These are phyloP conservation scores for Chaetorhynchus papuensis DNA, from an alignment of 2,113 vertebrate genomes.

Conservation along the genomic window DNA sequence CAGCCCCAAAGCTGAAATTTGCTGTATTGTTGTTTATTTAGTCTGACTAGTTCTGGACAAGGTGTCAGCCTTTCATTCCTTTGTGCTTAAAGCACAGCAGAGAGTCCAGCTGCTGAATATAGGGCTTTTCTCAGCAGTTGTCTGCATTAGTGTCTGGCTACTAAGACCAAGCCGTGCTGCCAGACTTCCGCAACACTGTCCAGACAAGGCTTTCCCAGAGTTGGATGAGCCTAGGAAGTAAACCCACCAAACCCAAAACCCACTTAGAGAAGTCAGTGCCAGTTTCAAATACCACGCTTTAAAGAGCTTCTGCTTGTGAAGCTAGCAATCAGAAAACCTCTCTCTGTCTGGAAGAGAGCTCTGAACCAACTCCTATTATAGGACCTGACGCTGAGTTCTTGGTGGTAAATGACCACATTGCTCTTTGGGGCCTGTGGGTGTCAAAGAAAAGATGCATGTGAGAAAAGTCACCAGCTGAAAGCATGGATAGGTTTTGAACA, in stretches of 20 bases:
- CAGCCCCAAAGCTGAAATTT: not conserved
- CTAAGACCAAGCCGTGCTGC: not conserved
- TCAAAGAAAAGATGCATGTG: slow-evolving; percentile 37
- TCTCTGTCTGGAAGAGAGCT: slow-evolving; percentile 8
- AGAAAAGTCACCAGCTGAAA: not conserved
- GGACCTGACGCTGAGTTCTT: not conserved
- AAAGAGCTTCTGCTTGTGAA: not conserved
- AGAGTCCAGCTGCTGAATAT: not conserved
- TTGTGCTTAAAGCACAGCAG: not conserved
- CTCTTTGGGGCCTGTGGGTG: slow-evolving; percentile 8
- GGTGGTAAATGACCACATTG: slow-evolving; percentile 15
- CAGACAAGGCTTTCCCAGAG: slow-evolving; percentile 26
- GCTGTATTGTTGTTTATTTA: not conserved
- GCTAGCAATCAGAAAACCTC: not conserved
- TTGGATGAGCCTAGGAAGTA: not conserved
- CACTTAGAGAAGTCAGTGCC: not conserved
- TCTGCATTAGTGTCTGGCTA: not conserved
- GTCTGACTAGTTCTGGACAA: not conserved
- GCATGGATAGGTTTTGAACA: slow-evolving; percentile 4
- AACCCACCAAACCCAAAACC: not conserved
- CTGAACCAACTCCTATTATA: not conserved
- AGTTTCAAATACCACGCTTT: not conserved
- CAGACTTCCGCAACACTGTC: slow-evolving; percentile 6
- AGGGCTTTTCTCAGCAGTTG: not conserved
- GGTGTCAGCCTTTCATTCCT: not conserved